Evolutionary conservation across 2,888 invertebrate genomes (phyloP), one percentile per base, ranked within the genome.

Genomic region (Mythimna lalbum): DNA sequence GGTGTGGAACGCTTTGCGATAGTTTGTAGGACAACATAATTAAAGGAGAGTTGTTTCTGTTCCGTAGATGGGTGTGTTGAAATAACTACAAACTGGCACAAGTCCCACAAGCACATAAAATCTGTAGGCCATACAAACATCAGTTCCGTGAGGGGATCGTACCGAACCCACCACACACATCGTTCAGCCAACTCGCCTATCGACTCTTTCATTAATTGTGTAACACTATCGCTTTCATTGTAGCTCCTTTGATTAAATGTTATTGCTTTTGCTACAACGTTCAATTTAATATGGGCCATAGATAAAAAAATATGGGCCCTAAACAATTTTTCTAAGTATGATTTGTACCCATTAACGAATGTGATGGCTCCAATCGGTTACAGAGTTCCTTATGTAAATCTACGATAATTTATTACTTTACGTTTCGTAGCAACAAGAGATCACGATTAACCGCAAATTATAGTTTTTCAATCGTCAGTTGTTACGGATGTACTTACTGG

Each of bases 381-480:
- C n/a, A n/a, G 23, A n/a, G 21, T 70, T 67, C 39, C 57, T 72
- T 72, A 77, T 49, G 60, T 73, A 74, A 70, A 55, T 60, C 31
- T 23, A 56, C 27, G 21, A 62, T 70, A 63, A 66, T 31, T 70
- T 76, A 56, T 61, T 65, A 68, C 33, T 68, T 64, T n/a, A 49
- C 52, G 43, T 43, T 57, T 50, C 39, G 17, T 61, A 31, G 47
- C 47, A 60, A 61, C 53, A 61, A 64, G 3, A 65, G 59, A 72
- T 74, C 66, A 83, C 69, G 72, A 73, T 62, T 59, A 55, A 82
- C 73, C 69, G 67, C 76, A 83, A 82, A 76, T 73, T 65, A 69
- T 69, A 49, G 43, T 69, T 59, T 69, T 67, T 55, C 50, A 52
- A 62, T 63, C 56, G 36, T 68, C 65, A 33, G 43, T 55, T 39